Evolutionary conservation across 2,888 invertebrate genomes (phyloP), one percentile per base, ranked within the genome.

Genomic region (Torymus aiolomorphi): DNA sequence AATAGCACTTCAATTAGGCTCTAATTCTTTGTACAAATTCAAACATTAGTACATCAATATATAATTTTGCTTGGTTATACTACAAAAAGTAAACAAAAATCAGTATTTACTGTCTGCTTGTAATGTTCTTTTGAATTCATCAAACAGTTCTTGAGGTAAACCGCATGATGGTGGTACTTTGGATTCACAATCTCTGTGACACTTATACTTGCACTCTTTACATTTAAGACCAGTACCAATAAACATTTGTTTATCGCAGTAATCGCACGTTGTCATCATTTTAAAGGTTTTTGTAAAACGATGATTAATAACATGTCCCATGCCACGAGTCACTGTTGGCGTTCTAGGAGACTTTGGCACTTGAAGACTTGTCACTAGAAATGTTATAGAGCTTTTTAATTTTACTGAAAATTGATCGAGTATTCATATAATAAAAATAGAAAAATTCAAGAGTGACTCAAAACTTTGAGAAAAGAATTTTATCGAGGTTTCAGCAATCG

Each of bases 131-230:
- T 95, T 95, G 89, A 97, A 97, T 83, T 95, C 95, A 82, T 95
- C 94, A 42, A 97, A 94, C 84, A 96, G 94, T 89, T 96, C 96
- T 14, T 94, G 94, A n/a, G 97, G 97, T 84, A 98, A 91, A 49
- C 97, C 97, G 91, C 98, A 98, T 56, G 97, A 96, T 0, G 97
- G 96, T 84, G 97, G 96, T 84, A 97, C 98, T 92, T 96, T 96
- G 70, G 94, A 94, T 87, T 96, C 97, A 89, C 98, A 98, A 87
- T 97, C 97, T 90, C 94, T 92, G 91, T 96, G 96, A 89, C 96
- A 96, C 86, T 95, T 96, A 89, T 96, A 97, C 92, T 97, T 98
- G 93, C 98, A 98, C 91, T 97, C 97, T 90, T 95, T 97, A 91
- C 98, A 98, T 91, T 96, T 97, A 84, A 96, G 93, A 11, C 95